Evolutionary conservation across 2,888 invertebrate genomes (phyloP).

Genomic region (Chelonus formosanus): DNA sequence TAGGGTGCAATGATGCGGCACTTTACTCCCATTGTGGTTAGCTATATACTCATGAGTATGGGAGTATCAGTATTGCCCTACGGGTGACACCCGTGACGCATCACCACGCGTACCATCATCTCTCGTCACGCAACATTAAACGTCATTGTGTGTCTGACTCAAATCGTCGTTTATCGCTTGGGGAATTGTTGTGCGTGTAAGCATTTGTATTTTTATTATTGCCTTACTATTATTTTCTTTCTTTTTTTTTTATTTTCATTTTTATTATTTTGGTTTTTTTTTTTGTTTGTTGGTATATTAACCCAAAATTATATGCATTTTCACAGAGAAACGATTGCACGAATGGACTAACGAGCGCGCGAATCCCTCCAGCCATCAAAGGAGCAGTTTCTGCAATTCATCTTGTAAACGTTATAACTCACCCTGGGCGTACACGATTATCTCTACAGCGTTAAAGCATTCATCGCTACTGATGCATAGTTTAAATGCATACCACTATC

Average conservation of each 20-base stretch:
- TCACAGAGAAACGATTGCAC: too few relatives aligned
- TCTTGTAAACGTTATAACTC: constrained; percentile 16
- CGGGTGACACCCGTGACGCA: constrained; percentile 39
- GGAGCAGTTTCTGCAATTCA: constrained; percentile 58
- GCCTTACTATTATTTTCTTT: constrained; percentile 31
- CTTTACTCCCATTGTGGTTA: constrained; percentile 33
- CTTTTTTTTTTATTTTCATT: constrained; percentile 6
- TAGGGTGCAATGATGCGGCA: constrained; percentile 41
- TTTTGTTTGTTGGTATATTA: neutral
- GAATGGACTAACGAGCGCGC: constrained; percentile 11
- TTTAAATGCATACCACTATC: constrained; percentile 41
- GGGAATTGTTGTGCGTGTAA: constrained; percentile 38
- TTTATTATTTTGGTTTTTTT: constrained; percentile 1
- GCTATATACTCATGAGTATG: constrained; percentile 21
- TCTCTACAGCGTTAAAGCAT: constrained; percentile 60
- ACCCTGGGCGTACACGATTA: constrained; percentile 57
- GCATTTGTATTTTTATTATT: constrained; percentile 31
- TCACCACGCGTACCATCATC: constrained; percentile 47
- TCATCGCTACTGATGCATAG: constrained; percentile 47
- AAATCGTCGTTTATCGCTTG: constrained; percentile 52
- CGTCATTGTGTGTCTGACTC: constrained; percentile 53
- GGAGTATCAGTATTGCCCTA: constrained; percentile 23
- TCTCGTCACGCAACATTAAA: constrained; percentile 60
- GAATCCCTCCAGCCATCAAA: constrained; percentile 35
- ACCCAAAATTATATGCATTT: neutral